phyloP scores from a whole-genome alignment of 2,888 invertebrate species.

The Cephus spinipes region DNA sequence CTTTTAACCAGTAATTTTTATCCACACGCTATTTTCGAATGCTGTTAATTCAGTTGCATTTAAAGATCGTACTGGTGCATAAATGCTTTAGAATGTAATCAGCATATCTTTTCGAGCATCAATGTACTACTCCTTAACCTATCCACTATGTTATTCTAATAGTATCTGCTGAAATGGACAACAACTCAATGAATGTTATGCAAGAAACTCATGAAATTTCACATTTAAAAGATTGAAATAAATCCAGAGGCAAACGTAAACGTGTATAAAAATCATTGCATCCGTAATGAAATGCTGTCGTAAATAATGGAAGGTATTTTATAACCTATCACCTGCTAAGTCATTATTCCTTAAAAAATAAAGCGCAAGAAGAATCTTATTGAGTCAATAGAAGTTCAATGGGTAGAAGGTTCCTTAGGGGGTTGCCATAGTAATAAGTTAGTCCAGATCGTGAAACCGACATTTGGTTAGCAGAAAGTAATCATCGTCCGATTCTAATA shows the following conservation, averaged over 20 bases:
- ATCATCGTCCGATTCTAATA: background rate
- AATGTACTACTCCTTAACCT: background rate
- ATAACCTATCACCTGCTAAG: background rate
- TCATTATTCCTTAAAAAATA: background rate
- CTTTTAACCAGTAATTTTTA: background rate
- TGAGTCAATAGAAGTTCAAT: background rate
- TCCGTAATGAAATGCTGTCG: background rate
- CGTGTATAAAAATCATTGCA: background rate
- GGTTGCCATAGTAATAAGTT: conserved; percentile 43
- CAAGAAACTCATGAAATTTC: background rate
- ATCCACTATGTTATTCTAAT: background rate
- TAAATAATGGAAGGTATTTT: conserved; percentile 16
- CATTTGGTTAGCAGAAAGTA: background rate
- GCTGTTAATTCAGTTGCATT: background rate
- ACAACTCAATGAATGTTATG: background rate
- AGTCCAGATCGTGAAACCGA: background rate
- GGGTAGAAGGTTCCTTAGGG: background rate
- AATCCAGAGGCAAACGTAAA: background rate
- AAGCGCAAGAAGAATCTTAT: background rate
- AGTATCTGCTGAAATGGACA: background rate
- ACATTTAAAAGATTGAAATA: background rate
- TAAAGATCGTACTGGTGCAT: background rate
- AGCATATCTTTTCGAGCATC: background rate
- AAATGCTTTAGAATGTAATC: background rate
- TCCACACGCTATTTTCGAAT: background rate